These are phyloP conservation scores for Albula goreensis DNA, from an alignment of 2,113 vertebrate species.

Conservation along the genomic window DNA sequence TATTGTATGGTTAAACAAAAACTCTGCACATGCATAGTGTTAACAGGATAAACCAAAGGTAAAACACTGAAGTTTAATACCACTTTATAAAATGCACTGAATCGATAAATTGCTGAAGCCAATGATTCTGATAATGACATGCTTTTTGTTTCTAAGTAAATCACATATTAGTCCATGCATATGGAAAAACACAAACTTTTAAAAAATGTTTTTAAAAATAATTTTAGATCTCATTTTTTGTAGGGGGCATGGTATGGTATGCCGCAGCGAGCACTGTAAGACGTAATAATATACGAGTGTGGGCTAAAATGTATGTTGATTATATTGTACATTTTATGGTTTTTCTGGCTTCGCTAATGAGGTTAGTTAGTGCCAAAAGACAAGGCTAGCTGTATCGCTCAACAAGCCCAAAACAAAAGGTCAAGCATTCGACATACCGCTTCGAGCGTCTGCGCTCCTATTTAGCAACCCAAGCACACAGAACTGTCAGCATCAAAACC, in stretches of 20 bases:
- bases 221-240: no score
- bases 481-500: no score
- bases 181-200: no score
- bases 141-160: no score
- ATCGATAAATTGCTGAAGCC: no score
- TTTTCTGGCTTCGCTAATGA: not conserved
- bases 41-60: not conserved
- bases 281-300: not conserved
- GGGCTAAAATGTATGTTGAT: not conserved
- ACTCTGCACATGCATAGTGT: not conserved
- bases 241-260: no score
- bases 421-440: not conserved
- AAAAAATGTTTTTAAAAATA: no score
- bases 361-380: not conserved
- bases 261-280: no score
- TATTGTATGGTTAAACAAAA: not conserved
- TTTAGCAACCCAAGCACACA: not conserved
- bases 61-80: not conserved
- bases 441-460: not conserved
- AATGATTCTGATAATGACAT: no score
- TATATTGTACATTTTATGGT: not conserved
- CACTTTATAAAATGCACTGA: not conserved
- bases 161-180: no score
- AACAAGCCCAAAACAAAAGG: not conserved
- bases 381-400: not conserved